Evolutionary conservation across 2,113 vertebrate species (phyloP), one percentile per base, ranked within the genome.

Genomic region (Dromas ardeola): DNA sequence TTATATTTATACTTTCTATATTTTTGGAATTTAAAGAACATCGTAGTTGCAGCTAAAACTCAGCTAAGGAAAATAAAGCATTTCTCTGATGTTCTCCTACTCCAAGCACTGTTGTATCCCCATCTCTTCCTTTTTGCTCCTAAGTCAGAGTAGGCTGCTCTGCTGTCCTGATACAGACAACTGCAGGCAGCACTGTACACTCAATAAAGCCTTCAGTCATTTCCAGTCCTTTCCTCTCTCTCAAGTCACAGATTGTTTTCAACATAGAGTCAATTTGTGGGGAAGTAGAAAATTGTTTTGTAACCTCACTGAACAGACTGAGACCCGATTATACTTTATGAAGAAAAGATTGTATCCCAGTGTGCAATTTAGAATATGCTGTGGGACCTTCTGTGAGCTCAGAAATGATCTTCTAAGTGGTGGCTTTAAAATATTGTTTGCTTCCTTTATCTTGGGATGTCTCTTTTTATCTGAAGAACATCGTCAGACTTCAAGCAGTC

Each of bases 41-140:
- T 27, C 29, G 3, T 61, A 40, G 23, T 43, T 3, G 1, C 23
- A 76, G 29, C 15, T 45, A 43, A 66, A 62, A 63, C 12, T 15
- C 0, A 0, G 2, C 17, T 19, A 11, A 47, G 27, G 47, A n/a
- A 84, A 86, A 20, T 2, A 62, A 67, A 63, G 8, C 5, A 40
- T 34, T 66, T 79, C 53, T 80, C 38, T 36, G 30, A 50, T n/a
- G 4, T 73, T 90, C 21, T 59, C 5, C 29, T 18, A 8, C 7
- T 70, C 26, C 27, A 66, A 36, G 13, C 5, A 10, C 34, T 34
- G 25, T 34, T 89, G 14, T 47, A 53, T 49, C 32, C 26, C 6
- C 3, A 21, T 79, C 7, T 63, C 42, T 59, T 70, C 12, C 15
- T 42, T 67, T 87, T 84, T 56, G 21, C 43, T 69, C 13, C 13